Percentiles rank a stretch among this genome's conserved stretches.
phyloP scores from a whole-genome alignment of 2,797 vertebrate species.

The Tapirus indicus region DNA sequence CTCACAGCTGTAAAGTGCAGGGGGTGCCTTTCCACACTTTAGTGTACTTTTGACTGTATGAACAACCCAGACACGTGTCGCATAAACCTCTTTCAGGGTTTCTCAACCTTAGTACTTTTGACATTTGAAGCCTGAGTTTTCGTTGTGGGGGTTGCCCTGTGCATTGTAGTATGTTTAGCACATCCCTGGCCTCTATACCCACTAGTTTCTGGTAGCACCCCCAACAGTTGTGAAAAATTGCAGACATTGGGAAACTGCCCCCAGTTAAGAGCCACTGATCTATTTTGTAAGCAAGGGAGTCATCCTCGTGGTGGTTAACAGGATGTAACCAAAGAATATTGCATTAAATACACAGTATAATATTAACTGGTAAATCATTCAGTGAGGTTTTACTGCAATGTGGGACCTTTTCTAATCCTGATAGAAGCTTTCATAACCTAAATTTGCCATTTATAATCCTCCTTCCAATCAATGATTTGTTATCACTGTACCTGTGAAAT shows the following conservation, averaged over 20 bases:
- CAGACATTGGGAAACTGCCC: not conserved
- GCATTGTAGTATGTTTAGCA: not conserved
- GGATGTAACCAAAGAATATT: slow-evolving; percentile 19
- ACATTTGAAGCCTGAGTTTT: not conserved
- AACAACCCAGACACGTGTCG: not conserved
- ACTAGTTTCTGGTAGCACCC: not conserved
- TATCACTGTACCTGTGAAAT: slow-evolving; percentile 42
- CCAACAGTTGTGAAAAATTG: not conserved
- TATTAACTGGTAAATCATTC: not conserved
- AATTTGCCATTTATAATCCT: not conserved
- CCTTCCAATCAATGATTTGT: not conserved
- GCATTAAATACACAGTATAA: not conserved
- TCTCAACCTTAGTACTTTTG: not conserved
- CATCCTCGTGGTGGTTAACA: not conserved
- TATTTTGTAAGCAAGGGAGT: not conserved
- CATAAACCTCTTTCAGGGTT: not conserved
- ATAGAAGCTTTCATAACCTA: slow-evolving; percentile 8
- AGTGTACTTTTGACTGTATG: not conserved
- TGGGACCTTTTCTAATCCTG: slow-evolving; percentile 6
- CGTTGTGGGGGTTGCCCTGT: not conserved
- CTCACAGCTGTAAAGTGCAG: not conserved
- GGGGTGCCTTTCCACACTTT: not conserved
- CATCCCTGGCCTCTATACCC: not conserved
- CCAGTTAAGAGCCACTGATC: not conserved
- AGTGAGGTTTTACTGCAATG: not conserved